A percentile compares a stretch with the other conserved stretches of the same genome.
phyloP scores from a whole-genome alignment of 2,113 vertebrate genomes.

The Syngnathus scovelli region DNA sequence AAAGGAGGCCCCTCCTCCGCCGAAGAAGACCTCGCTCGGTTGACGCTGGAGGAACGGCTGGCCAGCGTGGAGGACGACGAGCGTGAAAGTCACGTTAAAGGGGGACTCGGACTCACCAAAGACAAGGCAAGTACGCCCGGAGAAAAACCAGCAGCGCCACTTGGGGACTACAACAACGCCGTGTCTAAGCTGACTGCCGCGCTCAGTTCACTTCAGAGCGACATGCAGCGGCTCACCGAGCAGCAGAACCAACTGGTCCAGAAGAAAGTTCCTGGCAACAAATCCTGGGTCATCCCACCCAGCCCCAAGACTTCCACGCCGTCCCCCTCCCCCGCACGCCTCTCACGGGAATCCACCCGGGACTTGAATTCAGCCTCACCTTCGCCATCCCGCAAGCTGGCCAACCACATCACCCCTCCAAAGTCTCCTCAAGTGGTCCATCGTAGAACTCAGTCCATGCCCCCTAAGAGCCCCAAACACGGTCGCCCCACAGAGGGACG shows the following conservation, averaged over 20 bases:
- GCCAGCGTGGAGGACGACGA: constrained; percentile 65
- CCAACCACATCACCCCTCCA: constrained; percentile 49
- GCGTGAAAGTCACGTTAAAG: constrained; percentile 26
- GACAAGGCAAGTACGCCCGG: constrained; percentile 56
- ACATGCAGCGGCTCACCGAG: constrained; percentile 85
- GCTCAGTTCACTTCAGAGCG: constrained; percentile 78
- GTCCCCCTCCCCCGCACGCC: constrained; percentile 35
- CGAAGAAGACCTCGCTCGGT: constrained; percentile 56
- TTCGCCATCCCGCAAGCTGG: constrained; percentile 72
- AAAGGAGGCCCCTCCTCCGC: constrained; percentile 47
- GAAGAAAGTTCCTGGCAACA: constrained; percentile 64
- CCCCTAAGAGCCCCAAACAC: constrained; percentile 81
- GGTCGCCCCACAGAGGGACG: constrained; percentile 71
- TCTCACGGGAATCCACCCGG: constrained; percentile 61
- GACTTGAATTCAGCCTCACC: constrained; percentile 71
- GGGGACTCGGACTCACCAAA: constrained; percentile 41
- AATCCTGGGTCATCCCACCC: constrained; percentile 76
- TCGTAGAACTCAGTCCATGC: constrained; percentile 70
- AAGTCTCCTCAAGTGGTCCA: constrained; percentile 68
- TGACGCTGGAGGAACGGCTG: constrained; percentile 66
- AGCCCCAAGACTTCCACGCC: constrained; percentile 56
- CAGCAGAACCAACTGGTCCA: constrained; percentile 83
- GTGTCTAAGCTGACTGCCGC: constrained; percentile 85
- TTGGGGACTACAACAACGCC: constrained; percentile 85
- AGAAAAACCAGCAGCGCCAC: constrained; percentile 61